Base-by-base conservation (phyloP, 2,797 vertebrate species). In the Oceanodroma leucorhoa region DNA sequence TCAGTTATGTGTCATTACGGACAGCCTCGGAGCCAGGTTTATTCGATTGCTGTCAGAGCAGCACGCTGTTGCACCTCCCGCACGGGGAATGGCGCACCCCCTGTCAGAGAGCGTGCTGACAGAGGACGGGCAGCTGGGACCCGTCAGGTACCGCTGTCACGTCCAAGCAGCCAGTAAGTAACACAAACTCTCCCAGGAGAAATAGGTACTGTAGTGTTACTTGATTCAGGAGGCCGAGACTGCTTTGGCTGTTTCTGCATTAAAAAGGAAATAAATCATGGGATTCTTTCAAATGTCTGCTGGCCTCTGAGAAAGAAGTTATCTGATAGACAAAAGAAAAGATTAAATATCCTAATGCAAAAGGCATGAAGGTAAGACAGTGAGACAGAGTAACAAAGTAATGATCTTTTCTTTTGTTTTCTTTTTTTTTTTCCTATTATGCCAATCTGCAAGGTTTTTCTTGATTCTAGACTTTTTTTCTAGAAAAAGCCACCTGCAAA, bases 161-260 rank as follows among this genome's bases (percentile, higher is more conserved):
- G 5, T 36, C 84, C 6, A 30, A 77, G 65, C 65, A 80, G 89
- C 54, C 11, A 0, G 92, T 76, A 96, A 0, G 92, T 76, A 96
- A 95, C 66, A 80, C 11, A 20, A 96, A 78, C 90, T 93, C 66
- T 95, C 95, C 76, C 94, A n/a, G 23, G 94, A 82, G 93, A 55
- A 87, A 71, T 8, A 77, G 69, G 23, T 71, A 77, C 70, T 75
- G 34, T 23, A 54, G 38, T 58, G 88, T 92, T 97, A 81, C 34
- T 69, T 93, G 82, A 95, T 82, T 85, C 65, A 53, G 88, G 75
- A 93, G 43, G 62, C 48, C 51, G 67, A 58, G 24, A 9, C 3
- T 58, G n/a, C 60, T 92, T 96, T 89, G 79, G 30, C 50, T 92
- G 57, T 38, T 91, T 45, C 72, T 84, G 13, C 18, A 32, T 57